These are phyloP conservation scores for Cryptocephalus primarius DNA, from an alignment of 2,888 invertebrate species.

Conservation along the genomic window DNA sequence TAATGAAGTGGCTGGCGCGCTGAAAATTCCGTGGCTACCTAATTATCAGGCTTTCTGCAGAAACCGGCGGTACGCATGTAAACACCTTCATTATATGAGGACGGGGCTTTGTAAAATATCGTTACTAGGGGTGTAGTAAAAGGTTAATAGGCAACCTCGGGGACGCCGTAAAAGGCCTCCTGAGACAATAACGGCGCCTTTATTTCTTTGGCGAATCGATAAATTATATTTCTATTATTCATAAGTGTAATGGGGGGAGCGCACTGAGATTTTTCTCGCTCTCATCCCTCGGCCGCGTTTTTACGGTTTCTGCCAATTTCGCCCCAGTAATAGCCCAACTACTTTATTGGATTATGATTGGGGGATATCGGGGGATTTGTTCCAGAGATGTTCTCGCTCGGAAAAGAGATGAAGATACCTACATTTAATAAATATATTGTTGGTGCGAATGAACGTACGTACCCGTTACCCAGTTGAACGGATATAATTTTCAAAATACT, in stretches of 20 bases:
- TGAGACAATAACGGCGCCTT: slow-evolving; percentile 19
- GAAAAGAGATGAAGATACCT: no score
- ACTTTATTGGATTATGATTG: no score
- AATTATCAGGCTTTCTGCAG: slow-evolving; percentile 27
- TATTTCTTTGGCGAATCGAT: slow-evolving; percentile 22
- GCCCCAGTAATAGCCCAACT: no score
- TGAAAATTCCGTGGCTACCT: slow-evolving; percentile 14
- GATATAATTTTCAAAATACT: no score
- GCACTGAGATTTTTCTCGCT: not conserved
- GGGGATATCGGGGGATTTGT: no score
- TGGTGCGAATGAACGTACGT: no score
- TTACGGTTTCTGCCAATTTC: no score
- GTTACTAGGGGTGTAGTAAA: slow-evolving; percentile 24
- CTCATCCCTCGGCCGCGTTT: not conserved
- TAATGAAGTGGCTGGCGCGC: slow-evolving; percentile 8
- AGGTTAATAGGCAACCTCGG: slow-evolving; percentile 30
- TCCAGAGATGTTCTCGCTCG: no score
- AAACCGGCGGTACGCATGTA: slow-evolving; percentile 31
- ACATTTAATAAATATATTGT: no score
- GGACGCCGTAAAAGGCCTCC: slow-evolving; percentile 26
- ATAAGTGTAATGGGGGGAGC: slow-evolving; percentile 1
- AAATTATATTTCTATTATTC: slow-evolving; percentile 13
- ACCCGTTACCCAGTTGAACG: no score
- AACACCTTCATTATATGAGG: slow-evolving; percentile 33
- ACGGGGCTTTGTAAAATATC: slow-evolving; percentile 26